Evolutionary conservation across 2,797 vertebrate species (phyloP), one percentile per base, ranked within the genome.

Genomic region (Miichthys miiuy): DNA sequence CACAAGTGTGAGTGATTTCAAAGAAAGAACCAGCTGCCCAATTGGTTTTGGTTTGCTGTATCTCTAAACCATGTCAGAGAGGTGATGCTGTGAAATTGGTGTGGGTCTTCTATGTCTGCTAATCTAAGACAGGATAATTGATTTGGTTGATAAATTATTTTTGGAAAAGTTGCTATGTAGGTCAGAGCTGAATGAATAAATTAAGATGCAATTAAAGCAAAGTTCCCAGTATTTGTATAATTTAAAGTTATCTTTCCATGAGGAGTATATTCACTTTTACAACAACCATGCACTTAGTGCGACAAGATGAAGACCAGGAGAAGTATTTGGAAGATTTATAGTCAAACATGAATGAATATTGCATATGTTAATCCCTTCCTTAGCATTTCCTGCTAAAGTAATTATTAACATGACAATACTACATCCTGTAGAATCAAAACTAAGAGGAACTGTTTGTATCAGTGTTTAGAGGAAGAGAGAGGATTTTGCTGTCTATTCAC

Each of bases 351-450:
- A 91, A 89, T 85, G 81, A 75, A 77, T 47, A 77, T 60, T 80
- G 57, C 50, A 69, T 70, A 76, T 81, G 73, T 69, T 88, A 87
- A 86, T 90, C 82, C 84, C 27, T 68, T 80, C 54, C 75, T 82
- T 82, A 67, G 83, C 74, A 67, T 88, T 90, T 90, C 82, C 82
- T 79, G 64, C 73, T 72, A 9, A 75, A 82, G 80, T 67, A 75
- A 74, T 75, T 75, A 92, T 93, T 90, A 90, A 81, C 86, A 93
- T 90, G 68, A 92, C 75, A 92, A 93, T 87, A 56, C 66, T 30
- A 74, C 79, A 87, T 83, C 87, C 86, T 77, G 85, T 77, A 51
- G 54, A 84, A 85, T 81, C 61, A 68, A 71, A 81, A 52, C 73
- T 61, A 63, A 75, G 63, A 67, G 72, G 64, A 77, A 72, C 80